phyloP scores from a whole-genome alignment of 2,888 invertebrate species.

The Agriopis leucophaearia region DNA sequence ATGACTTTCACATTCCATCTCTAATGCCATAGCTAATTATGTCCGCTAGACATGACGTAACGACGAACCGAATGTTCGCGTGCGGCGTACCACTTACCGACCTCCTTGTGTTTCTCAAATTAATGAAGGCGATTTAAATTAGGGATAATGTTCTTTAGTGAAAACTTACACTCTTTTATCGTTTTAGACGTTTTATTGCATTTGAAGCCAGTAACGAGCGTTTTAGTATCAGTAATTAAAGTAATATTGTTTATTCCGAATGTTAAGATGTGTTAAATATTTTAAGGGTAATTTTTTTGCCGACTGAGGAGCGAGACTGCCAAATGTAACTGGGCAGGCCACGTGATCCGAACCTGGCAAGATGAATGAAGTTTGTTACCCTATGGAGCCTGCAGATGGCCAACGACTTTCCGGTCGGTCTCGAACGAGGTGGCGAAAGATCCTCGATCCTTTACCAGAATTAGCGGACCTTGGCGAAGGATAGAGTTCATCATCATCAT shows the following conservation, averaged over 20 bases:
- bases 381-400: too few relatives aligned
- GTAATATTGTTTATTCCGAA: neutral
- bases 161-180: constrained; percentile 17
- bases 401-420: too few relatives aligned
- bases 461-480: too few relatives aligned
- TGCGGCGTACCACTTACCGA: constrained; percentile 26
- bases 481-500: too few relatives aligned
- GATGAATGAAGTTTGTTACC: too few relatives aligned
- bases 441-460: too few relatives aligned
- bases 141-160: constrained; percentile 30
- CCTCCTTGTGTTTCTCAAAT: constrained; percentile 30
- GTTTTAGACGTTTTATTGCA: constrained; percentile 14
- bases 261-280: too few relatives aligned
- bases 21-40: constrained; percentile 31
- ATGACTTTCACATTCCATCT: neutral
- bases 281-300: too few relatives aligned
- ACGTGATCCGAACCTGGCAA: too few relatives aligned
- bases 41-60: constrained; percentile 14
- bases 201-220: neutral
- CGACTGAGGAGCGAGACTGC: too few relatives aligned
- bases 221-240: neutral
- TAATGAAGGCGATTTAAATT: constrained; percentile 38
- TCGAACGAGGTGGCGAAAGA: too few relatives aligned
- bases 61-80: constrained; percentile 20
- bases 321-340: too few relatives aligned